Percentiles rank a stretch among this genome's conserved stretches.
Conservation (phyloP, 1,140 invertebrate species). For the Pararge aegeria region DNA sequence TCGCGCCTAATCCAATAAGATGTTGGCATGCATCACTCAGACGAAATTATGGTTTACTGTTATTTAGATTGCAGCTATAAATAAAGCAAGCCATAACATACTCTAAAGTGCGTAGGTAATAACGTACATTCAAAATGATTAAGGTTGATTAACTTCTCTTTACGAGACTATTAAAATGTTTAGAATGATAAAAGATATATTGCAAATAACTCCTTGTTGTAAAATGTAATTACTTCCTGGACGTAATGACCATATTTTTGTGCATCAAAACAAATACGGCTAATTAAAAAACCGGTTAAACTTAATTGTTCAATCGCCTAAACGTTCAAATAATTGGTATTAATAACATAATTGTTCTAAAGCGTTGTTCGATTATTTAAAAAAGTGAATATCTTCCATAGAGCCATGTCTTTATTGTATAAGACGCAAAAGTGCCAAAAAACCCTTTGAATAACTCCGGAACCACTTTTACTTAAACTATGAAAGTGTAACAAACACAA, state of each 20-base stretch:
- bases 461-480: too few species aligned
- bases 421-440: too few species aligned
- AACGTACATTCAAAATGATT: background rate
- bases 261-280: background rate
- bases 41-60: slow-evolving; percentile 44
- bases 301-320: too few species aligned
- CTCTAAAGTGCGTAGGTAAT: background rate
- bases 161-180: slow-evolving; percentile 10
- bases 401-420: too few species aligned
- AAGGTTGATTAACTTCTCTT: slow-evolving; percentile 3
- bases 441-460: too few species aligned
- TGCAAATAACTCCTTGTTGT: slow-evolving; percentile 4
- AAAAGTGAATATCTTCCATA: too few species aligned
- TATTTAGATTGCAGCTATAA: slow-evolving; percentile 42
- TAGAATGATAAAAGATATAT: slow-evolving; percentile 3
- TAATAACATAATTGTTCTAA: too few species aligned
- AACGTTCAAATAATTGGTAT: too few species aligned
- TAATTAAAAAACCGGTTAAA: background rate
- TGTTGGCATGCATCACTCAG: slow-evolving; percentile 27
- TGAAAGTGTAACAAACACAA: too few species aligned
- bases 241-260: background rate
- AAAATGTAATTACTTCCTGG: slow-evolving; percentile 4
- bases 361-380: too few species aligned
- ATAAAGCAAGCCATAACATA: slow-evolving; percentile 9
- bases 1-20: slow-evolving; percentile 37